Evolutionary conservation across 1,140 invertebrate genomes (phyloP).

Genomic region (Anagrus nilaparvatae): DNA sequence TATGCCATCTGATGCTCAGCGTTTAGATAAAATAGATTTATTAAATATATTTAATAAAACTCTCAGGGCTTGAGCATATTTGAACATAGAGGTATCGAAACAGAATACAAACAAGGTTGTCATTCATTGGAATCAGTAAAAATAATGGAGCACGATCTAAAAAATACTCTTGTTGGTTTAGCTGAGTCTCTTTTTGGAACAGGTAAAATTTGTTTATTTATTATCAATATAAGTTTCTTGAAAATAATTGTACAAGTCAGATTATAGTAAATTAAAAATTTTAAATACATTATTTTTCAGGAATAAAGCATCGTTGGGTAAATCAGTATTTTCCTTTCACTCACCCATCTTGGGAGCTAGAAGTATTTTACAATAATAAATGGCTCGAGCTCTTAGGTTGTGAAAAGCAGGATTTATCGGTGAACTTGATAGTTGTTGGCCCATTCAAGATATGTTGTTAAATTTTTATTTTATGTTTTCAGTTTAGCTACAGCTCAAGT

Average conservation of each 20-base stretch:
- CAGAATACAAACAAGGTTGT: constrained; percentile 66
- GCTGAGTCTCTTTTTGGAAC: constrained; percentile 74
- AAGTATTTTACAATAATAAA: constrained; percentile 73
- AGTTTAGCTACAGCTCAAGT: constrained; percentile 58
- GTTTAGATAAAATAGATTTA: constrained; percentile 53
- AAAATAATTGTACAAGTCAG: too few species aligned
- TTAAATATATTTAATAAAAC: too few species aligned
- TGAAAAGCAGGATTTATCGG: constrained; percentile 81
- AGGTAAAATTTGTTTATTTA: constrained; percentile 37
- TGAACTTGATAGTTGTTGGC: constrained; percentile 73
- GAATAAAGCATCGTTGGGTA: constrained; percentile 57
- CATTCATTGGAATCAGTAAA: constrained; percentile 83
- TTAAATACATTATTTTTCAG: constrained; percentile 26
- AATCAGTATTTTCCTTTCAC: constrained; percentile 97
- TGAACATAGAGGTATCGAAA: constrained; percentile 53
- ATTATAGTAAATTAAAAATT: too few species aligned
- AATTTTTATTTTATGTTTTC: too few species aligned
- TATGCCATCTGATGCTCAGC: constrained; percentile 71
- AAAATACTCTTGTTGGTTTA: constrained; percentile 66
- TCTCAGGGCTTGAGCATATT: too few species aligned
- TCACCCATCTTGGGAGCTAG: constrained; percentile 97
- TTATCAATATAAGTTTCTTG: not conserved
- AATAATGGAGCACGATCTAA: constrained; percentile 79
- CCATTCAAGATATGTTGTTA: constrained; percentile 59
- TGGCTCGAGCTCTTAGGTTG: constrained; percentile 97